phyloP scores from a whole-genome alignment of 1,140 invertebrate genomes.

The Nautilus pompilius region DNA sequence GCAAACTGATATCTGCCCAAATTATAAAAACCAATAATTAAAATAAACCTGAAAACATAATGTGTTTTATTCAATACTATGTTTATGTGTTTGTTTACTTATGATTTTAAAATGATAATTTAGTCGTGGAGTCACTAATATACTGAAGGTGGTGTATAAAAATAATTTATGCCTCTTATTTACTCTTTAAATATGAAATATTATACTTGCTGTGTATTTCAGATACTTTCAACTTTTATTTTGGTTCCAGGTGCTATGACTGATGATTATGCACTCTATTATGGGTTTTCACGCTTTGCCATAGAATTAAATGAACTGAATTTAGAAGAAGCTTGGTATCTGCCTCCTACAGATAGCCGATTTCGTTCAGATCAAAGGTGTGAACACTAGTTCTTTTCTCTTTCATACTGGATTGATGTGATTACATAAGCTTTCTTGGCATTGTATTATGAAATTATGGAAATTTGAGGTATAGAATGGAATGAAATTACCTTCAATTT shows the following conservation, averaged over 20 bases:
- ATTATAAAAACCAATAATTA: too few species aligned
- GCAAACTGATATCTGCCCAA: too few species aligned
- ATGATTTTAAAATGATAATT: too few species aligned
- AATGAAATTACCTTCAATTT: not conserved
- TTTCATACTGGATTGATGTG: not conserved
- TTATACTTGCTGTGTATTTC: not conserved
- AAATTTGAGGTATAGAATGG: not conserved
- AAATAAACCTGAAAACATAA: too few species aligned
- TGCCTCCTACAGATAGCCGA: constrained; percentile 75
- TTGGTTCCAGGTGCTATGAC: constrained; percentile 73
- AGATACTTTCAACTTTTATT: constrained; percentile 3
- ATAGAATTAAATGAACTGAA: constrained; percentile 81
- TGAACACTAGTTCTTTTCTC: not conserved
- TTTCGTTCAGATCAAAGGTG: constrained; percentile 63
- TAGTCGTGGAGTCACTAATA: too few species aligned
- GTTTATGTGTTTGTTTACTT: too few species aligned
- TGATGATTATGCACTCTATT: constrained; percentile 75
- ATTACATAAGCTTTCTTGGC: not conserved
- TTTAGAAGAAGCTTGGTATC: constrained; percentile 61
- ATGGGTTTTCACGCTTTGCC: constrained; percentile 81
- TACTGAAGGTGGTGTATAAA: too few species aligned
- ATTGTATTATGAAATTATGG: not conserved
- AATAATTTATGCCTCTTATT: too few species aligned
- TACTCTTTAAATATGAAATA: too few species aligned
- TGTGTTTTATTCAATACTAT: too few species aligned